phyloP scores from a whole-genome alignment of 2,113 vertebrate genomes.

The Platycercus adscitus region DNA sequence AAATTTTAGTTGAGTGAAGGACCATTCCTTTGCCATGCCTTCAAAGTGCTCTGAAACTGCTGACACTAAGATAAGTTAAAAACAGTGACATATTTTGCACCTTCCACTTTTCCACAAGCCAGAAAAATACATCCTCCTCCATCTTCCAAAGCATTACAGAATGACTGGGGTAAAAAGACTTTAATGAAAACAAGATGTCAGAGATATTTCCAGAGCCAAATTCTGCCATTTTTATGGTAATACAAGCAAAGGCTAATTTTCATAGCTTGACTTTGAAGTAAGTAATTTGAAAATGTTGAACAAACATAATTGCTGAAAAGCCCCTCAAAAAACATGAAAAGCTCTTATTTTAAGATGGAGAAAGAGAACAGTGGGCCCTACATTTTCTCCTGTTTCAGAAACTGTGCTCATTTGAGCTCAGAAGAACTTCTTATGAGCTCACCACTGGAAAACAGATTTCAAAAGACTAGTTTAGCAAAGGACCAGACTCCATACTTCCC shows the following conservation, averaged over 20 bases:
- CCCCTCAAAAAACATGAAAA: background rate
- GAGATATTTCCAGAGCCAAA: fast-evolving
- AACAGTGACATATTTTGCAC: background rate
- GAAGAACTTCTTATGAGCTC: background rate
- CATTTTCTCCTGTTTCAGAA: background rate
- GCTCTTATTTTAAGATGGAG: background rate
- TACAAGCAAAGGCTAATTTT: background rate
- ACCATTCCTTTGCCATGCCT: background rate
- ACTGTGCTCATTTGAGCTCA: background rate
- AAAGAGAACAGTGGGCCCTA: background rate
- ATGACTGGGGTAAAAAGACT: background rate
- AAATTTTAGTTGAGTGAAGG: background rate
- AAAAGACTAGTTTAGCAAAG: background rate
- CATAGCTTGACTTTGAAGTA: background rate
- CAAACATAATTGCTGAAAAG: background rate
- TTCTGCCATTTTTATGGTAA: background rate
- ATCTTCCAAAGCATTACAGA: background rate
- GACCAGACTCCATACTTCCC: background rate
- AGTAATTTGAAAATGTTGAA: background rate
- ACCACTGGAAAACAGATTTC: background rate
- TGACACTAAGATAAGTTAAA: background rate
- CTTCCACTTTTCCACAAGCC: background rate
- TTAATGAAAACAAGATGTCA: background rate
- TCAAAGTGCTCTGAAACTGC: background rate
- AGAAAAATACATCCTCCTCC: background rate